phyloP scores from a whole-genome alignment of 2,113 vertebrate species.

The Labeo rohita region DNA sequence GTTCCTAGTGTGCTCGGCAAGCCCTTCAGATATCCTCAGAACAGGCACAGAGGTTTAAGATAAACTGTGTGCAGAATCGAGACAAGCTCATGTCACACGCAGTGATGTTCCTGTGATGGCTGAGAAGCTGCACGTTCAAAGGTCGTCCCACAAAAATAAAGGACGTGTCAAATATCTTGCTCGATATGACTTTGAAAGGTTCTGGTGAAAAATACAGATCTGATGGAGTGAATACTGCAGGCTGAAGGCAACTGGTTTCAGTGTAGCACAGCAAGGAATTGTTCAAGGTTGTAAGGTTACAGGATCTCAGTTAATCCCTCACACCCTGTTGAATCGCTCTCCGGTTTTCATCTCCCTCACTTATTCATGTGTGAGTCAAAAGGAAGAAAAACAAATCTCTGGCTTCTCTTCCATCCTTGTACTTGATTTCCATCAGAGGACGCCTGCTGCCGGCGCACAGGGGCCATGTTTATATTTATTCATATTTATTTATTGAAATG shows the following conservation, averaged over 20 bases:
- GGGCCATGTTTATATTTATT: constrained; percentile 62
- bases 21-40: constrained; percentile 33
- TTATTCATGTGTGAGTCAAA: constrained; percentile 31
- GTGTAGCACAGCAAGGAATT: constrained; percentile 17
- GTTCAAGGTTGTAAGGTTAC: constrained; percentile 17
- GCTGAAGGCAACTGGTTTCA: constrained; percentile 12
- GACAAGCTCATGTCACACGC: not conserved
- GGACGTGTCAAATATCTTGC: not conserved
- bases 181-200: not conserved
- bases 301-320: constrained; percentile 30
- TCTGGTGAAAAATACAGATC: not conserved
- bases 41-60: constrained; percentile 26
- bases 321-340: not conserved
- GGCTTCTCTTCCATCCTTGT: constrained; percentile 25
- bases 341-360: constrained; percentile 10
- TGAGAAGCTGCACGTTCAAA: not conserved
- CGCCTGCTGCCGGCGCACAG: not conserved
- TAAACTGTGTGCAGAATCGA: not conserved
- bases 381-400: constrained; percentile 31
- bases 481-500: constrained; percentile 47
- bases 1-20: not conserved
- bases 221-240: not conserved
- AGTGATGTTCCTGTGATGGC: constrained; percentile 3
- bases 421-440: constrained; percentile 41
- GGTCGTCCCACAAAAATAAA: not conserved